Conservation (phyloP, 2,113 vertebrate genomes). For the Heliornis fulica region DNA sequence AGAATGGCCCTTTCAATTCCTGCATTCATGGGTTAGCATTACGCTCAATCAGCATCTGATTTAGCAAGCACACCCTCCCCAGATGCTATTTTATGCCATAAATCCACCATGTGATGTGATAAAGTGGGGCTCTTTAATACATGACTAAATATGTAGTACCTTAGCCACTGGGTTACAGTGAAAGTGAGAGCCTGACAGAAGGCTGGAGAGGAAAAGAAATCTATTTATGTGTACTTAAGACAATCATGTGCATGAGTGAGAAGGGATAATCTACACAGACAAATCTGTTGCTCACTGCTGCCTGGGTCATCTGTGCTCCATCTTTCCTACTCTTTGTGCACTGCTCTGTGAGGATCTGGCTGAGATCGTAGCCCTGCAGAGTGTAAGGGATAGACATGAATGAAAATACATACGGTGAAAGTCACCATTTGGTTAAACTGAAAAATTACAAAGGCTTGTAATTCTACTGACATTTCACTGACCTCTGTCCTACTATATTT, state of each 20-base stretch:
- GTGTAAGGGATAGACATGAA: not conserved
- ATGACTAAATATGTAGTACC: not conserved
- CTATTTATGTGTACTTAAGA: constrained; percentile 16
- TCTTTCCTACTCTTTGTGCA: not conserved
- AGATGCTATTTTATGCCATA: not conserved
- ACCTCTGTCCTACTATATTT: not conserved
- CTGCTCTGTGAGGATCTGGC: not conserved
- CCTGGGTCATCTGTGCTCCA: not conserved
- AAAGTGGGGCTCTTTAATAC: not conserved
- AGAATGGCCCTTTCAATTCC: not conserved
- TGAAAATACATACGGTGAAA: not conserved
- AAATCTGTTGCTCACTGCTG: not conserved
- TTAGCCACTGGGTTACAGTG: not conserved
- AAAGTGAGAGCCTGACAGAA: constrained; percentile 20
- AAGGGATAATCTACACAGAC: not conserved
- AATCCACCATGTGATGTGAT: not conserved
- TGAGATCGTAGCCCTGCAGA: not conserved
- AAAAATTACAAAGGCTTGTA: not conserved
- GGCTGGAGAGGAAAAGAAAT: not conserved
- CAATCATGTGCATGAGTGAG: not conserved
- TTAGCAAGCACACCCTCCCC: not conserved
- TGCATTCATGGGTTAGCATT: not conserved
- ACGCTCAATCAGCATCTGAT: not conserved
- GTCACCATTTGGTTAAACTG: not conserved
- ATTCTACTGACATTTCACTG: not conserved